Conservation (phyloP, 1,140 invertebrate genomes). For the Lasioglossum albipes region DNA sequence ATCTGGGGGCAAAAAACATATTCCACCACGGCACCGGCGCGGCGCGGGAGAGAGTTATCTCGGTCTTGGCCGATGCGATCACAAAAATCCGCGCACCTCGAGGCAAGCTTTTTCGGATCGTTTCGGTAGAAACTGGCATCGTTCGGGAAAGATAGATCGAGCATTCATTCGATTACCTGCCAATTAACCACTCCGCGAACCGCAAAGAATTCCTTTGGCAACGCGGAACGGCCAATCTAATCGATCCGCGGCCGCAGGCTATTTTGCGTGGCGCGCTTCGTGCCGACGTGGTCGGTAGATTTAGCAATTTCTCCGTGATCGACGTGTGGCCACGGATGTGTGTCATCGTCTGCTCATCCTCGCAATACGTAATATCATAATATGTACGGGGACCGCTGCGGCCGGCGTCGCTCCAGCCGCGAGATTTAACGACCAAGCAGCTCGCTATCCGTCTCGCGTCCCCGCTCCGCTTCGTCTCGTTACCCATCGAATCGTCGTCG, state of each 20-base stretch:
- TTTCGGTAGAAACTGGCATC: not conserved
- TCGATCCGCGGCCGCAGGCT: conserved; percentile 43
- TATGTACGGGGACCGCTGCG: not conserved
- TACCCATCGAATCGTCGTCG: not conserved
- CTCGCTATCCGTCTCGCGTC: no score
- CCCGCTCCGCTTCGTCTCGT: not conserved
- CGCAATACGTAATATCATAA: conserved; percentile 28
- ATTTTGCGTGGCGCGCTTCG: conserved; percentile 31
- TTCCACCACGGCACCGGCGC: no score
- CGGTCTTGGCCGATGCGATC: not conserved
- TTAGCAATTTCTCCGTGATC: conserved; percentile 43
- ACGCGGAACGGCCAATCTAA: conserved; percentile 31
- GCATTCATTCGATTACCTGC: conserved; percentile 47
- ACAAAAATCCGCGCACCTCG: not conserved
- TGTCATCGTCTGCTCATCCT: conserved; percentile 7
- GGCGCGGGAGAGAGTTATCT: no score
- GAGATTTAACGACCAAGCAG: no score
- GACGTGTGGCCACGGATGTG: conserved; percentile 3
- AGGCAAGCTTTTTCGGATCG: conserved; percentile 1
- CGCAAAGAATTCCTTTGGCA: conserved; percentile 50
- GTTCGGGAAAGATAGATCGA: not conserved
- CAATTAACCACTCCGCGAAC: conserved; percentile 35
- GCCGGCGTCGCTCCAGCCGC: not conserved
- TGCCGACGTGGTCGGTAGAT: conserved; percentile 23
- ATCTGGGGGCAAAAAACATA: not conserved